Evolutionary conservation across 2,888 invertebrate species (phyloP).

Genomic region (Prionchulus punctatus): DNA sequence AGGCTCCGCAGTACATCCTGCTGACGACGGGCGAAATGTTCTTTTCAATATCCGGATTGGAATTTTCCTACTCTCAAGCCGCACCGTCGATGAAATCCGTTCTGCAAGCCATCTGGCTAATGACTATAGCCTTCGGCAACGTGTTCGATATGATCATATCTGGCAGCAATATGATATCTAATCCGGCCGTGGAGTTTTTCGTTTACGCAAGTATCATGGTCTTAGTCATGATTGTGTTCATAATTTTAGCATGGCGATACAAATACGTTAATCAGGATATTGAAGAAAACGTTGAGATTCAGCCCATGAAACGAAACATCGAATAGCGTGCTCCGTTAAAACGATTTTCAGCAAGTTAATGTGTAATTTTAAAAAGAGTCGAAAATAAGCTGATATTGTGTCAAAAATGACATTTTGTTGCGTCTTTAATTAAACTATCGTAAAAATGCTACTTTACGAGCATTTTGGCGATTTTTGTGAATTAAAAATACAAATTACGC

Average conservation of each 20-base stretch:
- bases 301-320: too few relatives aligned
- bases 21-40: constrained; percentile 85
- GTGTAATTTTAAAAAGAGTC: too few relatives aligned
- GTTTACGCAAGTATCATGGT: constrained; percentile 27
- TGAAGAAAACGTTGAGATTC: too few relatives aligned
- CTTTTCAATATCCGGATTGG: constrained; percentile 83
- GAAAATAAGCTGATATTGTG: too few relatives aligned
- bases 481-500: too few relatives aligned
- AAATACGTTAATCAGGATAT: background rate
- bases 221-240: constrained; percentile 23
- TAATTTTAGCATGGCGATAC: constrained; percentile 3
- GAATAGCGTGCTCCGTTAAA: too few relatives aligned
- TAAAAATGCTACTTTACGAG: too few relatives aligned
- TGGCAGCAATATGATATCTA: constrained; percentile 19
- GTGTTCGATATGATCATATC: constrained; percentile 67
- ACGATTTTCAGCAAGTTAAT: too few relatives aligned
- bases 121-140: constrained; percentile 84
- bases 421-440: too few relatives aligned
- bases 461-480: too few relatives aligned
- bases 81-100: constrained; percentile 85
- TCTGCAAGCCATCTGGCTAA: constrained; percentile 71
- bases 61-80: constrained; percentile 78
- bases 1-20: constrained; percentile 80
- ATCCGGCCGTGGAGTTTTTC: constrained; percentile 28
- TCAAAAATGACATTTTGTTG: too few relatives aligned